A percentile compares a stretch with the other conserved stretches of the same genome.
Conservation (phyloP, 2,797 vertebrate genomes). For the Arctocebus calabarensis region DNA sequence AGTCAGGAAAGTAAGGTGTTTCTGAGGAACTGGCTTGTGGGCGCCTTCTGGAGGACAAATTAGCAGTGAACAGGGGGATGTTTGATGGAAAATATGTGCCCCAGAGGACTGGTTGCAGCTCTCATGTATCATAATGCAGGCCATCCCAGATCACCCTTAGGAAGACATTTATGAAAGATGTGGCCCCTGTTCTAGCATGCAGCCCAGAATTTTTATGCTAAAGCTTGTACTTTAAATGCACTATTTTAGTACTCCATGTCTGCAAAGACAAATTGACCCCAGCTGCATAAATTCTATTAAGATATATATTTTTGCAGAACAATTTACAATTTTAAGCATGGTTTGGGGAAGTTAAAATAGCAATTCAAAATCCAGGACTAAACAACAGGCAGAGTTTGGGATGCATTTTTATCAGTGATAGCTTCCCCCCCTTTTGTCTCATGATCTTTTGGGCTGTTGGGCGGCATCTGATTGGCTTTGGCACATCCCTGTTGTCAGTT, state of each 20-base stretch:
- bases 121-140: background rate
- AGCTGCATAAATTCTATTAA: slow-evolving; percentile 18
- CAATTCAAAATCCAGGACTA: background rate
- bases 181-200: background rate
- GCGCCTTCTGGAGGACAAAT: background rate
- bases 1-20: background rate
- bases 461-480: background rate
- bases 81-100: background rate
- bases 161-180: background rate
- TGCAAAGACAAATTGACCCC: background rate
- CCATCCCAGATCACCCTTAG: background rate
- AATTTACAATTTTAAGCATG: background rate
- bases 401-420: background rate
- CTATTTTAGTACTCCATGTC: background rate
- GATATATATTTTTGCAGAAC: slow-evolving; percentile 27
- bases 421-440: background rate
- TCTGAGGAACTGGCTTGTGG: background rate
- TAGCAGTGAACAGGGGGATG: background rate
- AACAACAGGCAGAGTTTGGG: slow-evolving; percentile 26
- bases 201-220: background rate
- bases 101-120: background rate
- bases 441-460: background rate
- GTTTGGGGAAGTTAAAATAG: background rate
- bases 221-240: background rate
- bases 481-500: background rate